Evolutionary conservation across 2,113 vertebrate genomes (phyloP).

Genomic region (Coreoperca whiteheadi): DNA sequence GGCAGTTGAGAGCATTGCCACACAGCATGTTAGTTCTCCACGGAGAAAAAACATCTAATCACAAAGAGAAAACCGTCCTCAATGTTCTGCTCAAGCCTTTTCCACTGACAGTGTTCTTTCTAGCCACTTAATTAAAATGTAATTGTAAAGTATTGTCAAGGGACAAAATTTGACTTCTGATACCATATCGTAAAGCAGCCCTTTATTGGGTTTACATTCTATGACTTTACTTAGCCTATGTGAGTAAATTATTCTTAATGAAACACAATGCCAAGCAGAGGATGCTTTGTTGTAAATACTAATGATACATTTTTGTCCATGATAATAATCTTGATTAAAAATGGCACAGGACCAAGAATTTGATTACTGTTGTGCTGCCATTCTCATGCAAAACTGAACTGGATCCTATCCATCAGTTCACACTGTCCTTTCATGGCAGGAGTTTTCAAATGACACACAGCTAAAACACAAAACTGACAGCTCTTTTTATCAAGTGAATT

Average conservation of each 20-base stretch:
- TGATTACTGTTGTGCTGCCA: not conserved
- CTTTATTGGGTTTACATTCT: not conserved
- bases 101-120: constrained; percentile 3
- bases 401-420: not conserved
- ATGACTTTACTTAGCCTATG: not conserved
- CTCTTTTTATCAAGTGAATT: not conserved
- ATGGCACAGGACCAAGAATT: not conserved
- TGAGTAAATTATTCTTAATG: not conserved
- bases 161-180: not conserved
- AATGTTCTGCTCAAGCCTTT: not conserved
- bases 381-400: not conserved
- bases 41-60: not conserved
- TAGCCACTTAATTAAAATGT: not conserved
- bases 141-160: not conserved
- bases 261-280: not conserved
- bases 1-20: not conserved
- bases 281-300: not conserved
- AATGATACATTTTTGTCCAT: not conserved
- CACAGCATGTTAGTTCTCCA: not conserved
- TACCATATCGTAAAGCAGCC: not conserved
- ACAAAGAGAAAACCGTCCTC: not conserved
- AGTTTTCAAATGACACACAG: not conserved
- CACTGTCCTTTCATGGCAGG: not conserved
- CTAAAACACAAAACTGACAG: not conserved
- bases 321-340: constrained; percentile 1